Evolutionary conservation across 2,797 vertebrate species (phyloP).

Genomic region (Etheostoma perlongum): DNA sequence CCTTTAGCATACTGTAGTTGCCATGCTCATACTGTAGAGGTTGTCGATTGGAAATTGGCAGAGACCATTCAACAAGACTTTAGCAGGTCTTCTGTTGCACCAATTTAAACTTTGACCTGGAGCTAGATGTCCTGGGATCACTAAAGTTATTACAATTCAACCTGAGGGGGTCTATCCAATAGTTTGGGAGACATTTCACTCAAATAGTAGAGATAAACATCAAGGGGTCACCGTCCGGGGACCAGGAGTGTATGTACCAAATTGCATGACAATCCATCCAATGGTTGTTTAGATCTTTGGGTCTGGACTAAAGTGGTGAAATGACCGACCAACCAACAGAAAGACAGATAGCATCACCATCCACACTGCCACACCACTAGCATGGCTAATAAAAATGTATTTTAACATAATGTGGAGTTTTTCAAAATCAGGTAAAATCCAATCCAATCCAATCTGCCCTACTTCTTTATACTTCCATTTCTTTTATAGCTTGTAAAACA

Average conservation of each 20-base stretch:
- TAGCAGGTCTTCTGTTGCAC: not conserved
- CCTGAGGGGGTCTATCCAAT: not conserved
- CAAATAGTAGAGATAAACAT: not conserved
- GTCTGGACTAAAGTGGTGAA: not conserved
- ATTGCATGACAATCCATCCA: not conserved
- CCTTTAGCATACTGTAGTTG: not conserved
- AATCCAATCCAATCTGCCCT: not conserved
- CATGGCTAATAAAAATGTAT: not conserved
- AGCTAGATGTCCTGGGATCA: not conserved
- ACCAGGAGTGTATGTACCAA: not conserved
- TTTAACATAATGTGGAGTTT: not conserved
- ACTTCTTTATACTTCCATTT: no score
- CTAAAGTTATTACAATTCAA: no score
- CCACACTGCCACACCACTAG: not conserved
- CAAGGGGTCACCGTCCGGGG: not conserved
- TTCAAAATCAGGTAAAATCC: not conserved
- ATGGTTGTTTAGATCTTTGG: no score
- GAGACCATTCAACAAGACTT: no score
- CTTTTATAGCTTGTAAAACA: not conserved
- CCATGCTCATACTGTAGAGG: no score
- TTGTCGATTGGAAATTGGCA: no score
- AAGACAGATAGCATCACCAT: not conserved
- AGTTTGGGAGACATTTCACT: not conserved
- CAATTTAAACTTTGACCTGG: not conserved
- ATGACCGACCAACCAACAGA: not conserved